A percentile compares a stretch with the other conserved stretches of the same genome.
phyloP scores from a whole-genome alignment of 2,797 vertebrate species.

The Cephalopachus bancanus region DNA sequence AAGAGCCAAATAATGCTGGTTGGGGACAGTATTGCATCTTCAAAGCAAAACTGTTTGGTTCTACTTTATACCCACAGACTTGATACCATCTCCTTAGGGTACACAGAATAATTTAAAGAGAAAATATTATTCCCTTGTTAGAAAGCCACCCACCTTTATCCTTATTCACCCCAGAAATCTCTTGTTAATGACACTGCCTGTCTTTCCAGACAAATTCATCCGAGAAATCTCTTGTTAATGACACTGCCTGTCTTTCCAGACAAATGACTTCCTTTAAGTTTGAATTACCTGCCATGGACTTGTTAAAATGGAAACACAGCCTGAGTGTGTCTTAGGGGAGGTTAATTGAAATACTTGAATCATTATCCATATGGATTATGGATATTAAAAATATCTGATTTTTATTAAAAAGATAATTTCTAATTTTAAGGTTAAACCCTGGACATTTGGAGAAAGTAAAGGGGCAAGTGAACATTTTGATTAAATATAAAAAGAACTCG shows the following conservation, averaged over 20 bases:
- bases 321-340: neutral
- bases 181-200: neutral
- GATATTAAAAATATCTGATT: conserved; percentile 57
- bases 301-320: conserved; percentile 32
- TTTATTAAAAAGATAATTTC: conserved; percentile 50
- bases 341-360: conserved; percentile 24
- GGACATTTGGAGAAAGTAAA: conserved; percentile 52
- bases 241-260: neutral
- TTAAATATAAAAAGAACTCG: conserved; percentile 53
- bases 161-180: too few relatives aligned
- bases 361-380: neutral
- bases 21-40: neutral
- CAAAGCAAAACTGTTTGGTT: neutral
- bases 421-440: conserved; percentile 25
- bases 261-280: conserved; percentile 21
- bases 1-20: neutral
- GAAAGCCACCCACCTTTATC: neutral
- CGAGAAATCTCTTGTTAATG: neutral
- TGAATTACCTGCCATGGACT: neutral
- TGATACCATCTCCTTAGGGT: neutral
- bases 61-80: neutral
- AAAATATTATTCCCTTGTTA: neutral
- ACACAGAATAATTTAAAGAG: neutral
- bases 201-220: neutral
- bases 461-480: conserved; percentile 64